A percentile compares a stretch with the other conserved stretches of the same genome.
Evolutionary conservation across 2,888 invertebrate species (phyloP).

Genomic region (Chymomyza fuscimana): DNA sequence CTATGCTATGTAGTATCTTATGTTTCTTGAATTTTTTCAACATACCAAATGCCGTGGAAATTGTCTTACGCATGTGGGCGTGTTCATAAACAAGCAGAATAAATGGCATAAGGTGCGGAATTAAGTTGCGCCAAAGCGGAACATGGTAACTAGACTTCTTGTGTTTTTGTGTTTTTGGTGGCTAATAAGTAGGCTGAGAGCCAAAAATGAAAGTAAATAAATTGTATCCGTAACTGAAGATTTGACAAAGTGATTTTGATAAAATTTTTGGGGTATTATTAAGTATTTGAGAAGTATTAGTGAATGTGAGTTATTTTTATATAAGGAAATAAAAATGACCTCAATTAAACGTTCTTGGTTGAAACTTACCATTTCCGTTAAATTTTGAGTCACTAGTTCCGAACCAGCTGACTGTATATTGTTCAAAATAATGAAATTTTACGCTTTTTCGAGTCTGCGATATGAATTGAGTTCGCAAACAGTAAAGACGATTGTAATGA

Average conservation of each 20-base stretch:
- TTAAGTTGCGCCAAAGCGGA: not conserved
- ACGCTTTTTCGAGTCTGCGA: too few species aligned
- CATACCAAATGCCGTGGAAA: not conserved
- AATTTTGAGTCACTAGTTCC: too few species aligned
- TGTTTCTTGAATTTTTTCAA: not conserved
- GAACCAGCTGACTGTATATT: too few species aligned
- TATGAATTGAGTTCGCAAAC: too few species aligned
- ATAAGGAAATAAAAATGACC: too few species aligned
- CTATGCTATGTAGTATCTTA: not conserved
- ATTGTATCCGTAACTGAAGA: not conserved
- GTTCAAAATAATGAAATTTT: too few species aligned
- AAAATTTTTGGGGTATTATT: not conserved
- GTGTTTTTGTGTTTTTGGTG: not conserved
- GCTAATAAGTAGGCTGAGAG: not conserved
- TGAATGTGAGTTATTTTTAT: too few species aligned
- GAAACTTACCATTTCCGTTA: too few species aligned
- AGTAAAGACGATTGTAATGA: too few species aligned
- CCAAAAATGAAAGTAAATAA: not conserved
- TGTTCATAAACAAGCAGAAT: not conserved
- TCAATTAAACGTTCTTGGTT: too few species aligned
- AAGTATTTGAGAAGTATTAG: too few species aligned
- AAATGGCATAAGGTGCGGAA: not conserved
- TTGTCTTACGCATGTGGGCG: conserved; percentile 1
- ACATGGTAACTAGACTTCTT: not conserved
- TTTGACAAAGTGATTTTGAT: not conserved